Percentiles rank a stretch among this genome's conserved stretches.
phyloP scores from a whole-genome alignment of 2,888 invertebrate genomes.

The Petrolisthes cinctipes region DNA sequence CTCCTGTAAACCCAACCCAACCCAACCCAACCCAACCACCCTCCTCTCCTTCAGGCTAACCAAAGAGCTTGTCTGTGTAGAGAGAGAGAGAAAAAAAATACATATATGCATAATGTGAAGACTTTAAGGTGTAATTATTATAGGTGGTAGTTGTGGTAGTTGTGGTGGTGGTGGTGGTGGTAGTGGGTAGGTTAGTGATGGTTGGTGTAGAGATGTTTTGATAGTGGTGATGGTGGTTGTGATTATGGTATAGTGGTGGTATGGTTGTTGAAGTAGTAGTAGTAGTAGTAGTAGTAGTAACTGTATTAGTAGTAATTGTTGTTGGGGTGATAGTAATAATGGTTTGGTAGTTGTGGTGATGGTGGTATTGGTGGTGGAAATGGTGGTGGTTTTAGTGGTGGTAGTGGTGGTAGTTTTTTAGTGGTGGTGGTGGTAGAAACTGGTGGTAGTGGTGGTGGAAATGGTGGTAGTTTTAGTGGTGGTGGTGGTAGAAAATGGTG shows the following conservation, averaged over 20 bases:
- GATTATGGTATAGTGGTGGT: background rate
- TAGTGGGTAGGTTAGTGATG: background rate
- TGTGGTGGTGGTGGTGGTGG: background rate
- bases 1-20: background rate
- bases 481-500: background rate
- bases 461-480: background rate
- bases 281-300: background rate
- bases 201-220: background rate
- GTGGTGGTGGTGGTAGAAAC: no score
- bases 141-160: background rate
- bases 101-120: no score
- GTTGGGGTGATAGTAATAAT: background rate
- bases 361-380: background rate
- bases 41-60: no score
- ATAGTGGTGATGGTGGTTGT: background rate
- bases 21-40: no score
- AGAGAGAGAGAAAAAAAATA: no score
- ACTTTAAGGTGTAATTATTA: background rate
- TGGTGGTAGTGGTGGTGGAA: no score
- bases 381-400: background rate
- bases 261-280: conserved; percentile 2
- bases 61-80: no score
- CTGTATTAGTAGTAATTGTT: background rate
- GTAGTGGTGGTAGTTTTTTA: no score
- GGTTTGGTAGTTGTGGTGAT: background rate